Evolutionary conservation across 2,113 vertebrate genomes (phyloP).

Genomic region (Rhabdomys dilectus): DNA sequence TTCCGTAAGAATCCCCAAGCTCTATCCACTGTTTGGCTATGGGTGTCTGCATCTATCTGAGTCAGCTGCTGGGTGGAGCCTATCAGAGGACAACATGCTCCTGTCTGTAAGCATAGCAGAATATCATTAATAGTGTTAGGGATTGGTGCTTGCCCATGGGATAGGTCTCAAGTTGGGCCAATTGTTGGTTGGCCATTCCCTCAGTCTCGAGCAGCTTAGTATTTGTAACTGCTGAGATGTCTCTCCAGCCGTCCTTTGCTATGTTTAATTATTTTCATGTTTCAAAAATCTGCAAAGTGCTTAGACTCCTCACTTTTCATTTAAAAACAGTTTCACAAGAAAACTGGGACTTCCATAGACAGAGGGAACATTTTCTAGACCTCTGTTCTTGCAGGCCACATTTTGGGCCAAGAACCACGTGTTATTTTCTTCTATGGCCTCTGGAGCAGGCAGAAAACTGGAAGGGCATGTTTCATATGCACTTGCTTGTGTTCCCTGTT

Average conservation of each 20-base stretch:
- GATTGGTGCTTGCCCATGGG: no score
- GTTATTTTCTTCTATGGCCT: not conserved
- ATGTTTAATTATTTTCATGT: slow-evolving; percentile 10
- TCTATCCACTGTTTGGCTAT: no score
- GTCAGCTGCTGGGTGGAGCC: no score
- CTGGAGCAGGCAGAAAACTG: not conserved
- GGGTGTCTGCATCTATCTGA: no score
- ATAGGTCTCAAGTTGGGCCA: no score
- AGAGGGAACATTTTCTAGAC: not conserved
- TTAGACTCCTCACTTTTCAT: not conserved
- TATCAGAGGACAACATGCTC: no score
- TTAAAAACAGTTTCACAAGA: slow-evolving; percentile 29
- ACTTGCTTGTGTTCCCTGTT: not conserved
- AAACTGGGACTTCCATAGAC: not conserved
- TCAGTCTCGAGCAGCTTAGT: no score
- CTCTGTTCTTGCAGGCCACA: not conserved
- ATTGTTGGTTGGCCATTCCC: no score
- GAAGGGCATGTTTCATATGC: not conserved
- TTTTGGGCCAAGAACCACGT: not conserved
- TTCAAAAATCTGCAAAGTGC: not conserved
- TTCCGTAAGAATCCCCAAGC: no score
- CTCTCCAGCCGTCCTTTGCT: not conserved
- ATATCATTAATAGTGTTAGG: no score
- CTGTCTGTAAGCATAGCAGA: no score
- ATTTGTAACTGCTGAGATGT: not conserved